Evolutionary conservation across 1,140 invertebrate species (phyloP), one percentile per base, ranked within the genome.

Genomic region (Bombus superbus): DNA sequence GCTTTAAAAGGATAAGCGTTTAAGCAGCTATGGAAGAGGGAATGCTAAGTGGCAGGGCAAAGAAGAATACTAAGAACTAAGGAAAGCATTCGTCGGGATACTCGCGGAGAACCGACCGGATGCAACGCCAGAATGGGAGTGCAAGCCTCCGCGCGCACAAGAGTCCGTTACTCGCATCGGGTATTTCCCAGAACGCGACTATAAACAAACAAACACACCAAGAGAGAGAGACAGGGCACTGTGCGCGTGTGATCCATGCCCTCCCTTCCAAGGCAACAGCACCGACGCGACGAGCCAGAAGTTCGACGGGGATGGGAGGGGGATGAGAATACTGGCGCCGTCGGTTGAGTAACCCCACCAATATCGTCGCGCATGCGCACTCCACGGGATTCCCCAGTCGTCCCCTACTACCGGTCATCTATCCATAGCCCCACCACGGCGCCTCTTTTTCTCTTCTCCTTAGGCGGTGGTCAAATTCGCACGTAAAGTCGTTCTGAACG

Each of bases 121-220:
- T 94, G 93, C 93, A 94, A 86, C 81, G 89, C 90, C 90, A 92
- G 93, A 94, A 93, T 94, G 93, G 93, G 91, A 94, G 94, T 94
- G 91, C 91, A 91, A 88, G 92, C 87, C 87, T 88, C 74, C 87
- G 89, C 91, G 88, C 89, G 88, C 85, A 80, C 87, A 81, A 83
- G 90, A 91, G 92, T 93, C 94, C 94, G 94, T 94, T 94, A 94
- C 92, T 91, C 93, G 93, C 90, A 89, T 93, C 92, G 89, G 92
- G 91, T 92, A 93, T 93, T 94, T 94, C 94, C 91, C 92, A 94
- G 94, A 94, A 94, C 89, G 89, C 92, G 89, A 91, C 92, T 94
- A 93, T 94, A 94, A 94, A 94, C 94, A 94, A 94, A 94, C 93
- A 92, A 92, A 91, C 91, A 93, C 86, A 91, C 88, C 69, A 81